These are phyloP conservation scores for Rhea americana DNA, from an alignment of 2,113 vertebrate species.

Conservation along the genomic window DNA sequence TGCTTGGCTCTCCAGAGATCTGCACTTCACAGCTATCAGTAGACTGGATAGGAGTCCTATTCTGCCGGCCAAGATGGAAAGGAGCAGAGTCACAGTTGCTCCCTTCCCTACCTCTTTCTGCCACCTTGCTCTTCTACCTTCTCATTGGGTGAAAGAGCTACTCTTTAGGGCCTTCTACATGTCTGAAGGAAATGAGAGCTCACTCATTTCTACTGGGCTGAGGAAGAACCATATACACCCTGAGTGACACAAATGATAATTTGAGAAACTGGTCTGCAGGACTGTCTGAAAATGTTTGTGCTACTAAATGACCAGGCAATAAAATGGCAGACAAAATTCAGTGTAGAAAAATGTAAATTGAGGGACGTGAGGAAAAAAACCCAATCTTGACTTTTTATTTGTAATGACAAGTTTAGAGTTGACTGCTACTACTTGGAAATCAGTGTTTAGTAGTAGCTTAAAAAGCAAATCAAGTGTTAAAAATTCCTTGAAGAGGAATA, in stretches of 20 bases:
- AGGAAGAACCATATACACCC: neutral
- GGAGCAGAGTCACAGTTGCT: neutral
- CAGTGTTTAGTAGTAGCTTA: neutral
- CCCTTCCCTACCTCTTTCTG: neutral
- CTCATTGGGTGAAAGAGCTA: neutral
- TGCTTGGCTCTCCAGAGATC: neutral
- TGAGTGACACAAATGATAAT: neutral
- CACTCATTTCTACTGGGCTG: neutral
- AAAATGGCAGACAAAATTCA: neutral
- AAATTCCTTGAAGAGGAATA: neutral
- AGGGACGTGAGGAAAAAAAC: neutral
- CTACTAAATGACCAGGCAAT: neutral
- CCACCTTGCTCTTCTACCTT: neutral
- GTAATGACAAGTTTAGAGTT: neutral
- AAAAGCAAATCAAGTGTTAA: neutral
- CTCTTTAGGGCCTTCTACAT: neutral
- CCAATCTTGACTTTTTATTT: neutral
- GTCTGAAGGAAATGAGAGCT: neutral
- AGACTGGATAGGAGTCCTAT: neutral
- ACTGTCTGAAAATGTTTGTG: neutral
- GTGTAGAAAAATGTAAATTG: neutral
- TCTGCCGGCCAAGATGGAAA: neutral
- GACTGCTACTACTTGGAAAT: neutral
- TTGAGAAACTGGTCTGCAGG: neutral
- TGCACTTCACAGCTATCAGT: neutral